Conservation (phyloP, 2,113 vertebrate species). For the Dasyprocta punctata region DNA sequence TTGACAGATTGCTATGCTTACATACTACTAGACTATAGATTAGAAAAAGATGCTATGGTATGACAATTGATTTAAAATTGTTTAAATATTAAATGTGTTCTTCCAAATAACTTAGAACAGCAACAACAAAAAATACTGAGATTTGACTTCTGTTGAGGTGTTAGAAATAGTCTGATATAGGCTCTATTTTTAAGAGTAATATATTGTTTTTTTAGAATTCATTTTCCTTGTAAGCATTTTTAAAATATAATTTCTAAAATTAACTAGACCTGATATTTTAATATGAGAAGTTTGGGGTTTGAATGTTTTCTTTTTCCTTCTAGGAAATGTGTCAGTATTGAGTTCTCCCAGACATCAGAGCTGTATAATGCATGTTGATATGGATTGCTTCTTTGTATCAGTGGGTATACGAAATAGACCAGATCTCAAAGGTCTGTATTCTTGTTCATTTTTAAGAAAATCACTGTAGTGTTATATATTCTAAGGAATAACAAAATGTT, state of each 20-base stretch:
- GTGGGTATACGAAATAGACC: slow-evolving; percentile 96
- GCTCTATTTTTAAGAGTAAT: background rate
- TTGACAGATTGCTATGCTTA: slow-evolving; percentile 2
- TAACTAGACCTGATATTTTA: slow-evolving; percentile 47
- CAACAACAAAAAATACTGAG: background rate
- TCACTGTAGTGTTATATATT: background rate
- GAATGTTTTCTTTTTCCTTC: slow-evolving; percentile 84
- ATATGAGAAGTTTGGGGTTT: slow-evolving; percentile 75
- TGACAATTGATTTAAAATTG: slow-evolving; percentile 14
- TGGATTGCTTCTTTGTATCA: slow-evolving; percentile 99
- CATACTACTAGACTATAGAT: background rate
- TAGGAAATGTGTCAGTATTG: slow-evolving; percentile 86
- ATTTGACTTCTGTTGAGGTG: background rate
- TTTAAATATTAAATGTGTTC: slow-evolving; percentile 16
- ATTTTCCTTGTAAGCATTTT: slow-evolving; percentile 33
- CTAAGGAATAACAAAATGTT: slow-evolving; percentile 9
- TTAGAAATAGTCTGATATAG: background rate
- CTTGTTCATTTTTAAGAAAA: slow-evolving; percentile 63
- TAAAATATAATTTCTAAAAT: slow-evolving; percentile 42
- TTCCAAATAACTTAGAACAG: background rate
- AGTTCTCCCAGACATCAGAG: slow-evolving; percentile 88
- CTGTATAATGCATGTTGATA: slow-evolving; percentile 98
- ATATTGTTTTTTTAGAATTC: background rate
- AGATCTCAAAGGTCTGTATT: slow-evolving; percentile 94
- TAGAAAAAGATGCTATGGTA: background rate